phyloP scores from a whole-genome alignment of 1,140 invertebrate species.

The Nasonia longicornis region DNA sequence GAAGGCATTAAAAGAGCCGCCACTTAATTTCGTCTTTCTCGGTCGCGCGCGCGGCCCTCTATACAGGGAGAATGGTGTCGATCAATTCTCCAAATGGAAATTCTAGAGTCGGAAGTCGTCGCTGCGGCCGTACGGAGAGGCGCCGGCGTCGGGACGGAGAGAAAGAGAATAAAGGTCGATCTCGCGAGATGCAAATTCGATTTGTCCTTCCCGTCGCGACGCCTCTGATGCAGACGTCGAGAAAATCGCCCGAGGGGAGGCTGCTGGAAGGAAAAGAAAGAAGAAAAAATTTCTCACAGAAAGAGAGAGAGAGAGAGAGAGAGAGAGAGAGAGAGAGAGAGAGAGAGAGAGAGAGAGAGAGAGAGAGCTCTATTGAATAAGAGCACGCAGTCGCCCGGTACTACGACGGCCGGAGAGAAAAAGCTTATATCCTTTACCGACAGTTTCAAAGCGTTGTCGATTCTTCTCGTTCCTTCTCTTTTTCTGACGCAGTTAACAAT shows the following conservation, averaged over 20 bases:
- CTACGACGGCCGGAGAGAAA: background rate
- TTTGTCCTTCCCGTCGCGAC: constrained; percentile 24
- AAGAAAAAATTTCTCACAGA: background rate
- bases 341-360: too few species aligned
- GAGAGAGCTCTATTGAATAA: constrained; percentile 23
- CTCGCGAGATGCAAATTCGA: constrained; percentile 38
- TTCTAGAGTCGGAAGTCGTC: constrained; percentile 30
- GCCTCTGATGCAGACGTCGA: background rate
- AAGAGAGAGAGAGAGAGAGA: too few species aligned
- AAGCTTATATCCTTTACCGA: constrained; percentile 5
- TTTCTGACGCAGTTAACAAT: background rate
- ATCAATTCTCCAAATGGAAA: constrained; percentile 41
- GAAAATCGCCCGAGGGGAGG: background rate
- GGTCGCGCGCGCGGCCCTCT: background rate
- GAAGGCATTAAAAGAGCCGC: constrained; percentile 31
- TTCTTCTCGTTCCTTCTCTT: background rate
- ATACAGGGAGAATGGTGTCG: constrained; percentile 16
- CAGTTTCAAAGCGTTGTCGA: background rate
- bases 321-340: too few species aligned
- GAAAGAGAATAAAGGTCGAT: constrained; percentile 42
- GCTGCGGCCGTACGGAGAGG: background rate
- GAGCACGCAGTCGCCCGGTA: background rate
- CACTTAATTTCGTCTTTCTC: constrained; percentile 34
- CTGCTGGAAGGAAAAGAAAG: background rate
- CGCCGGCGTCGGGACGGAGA: background rate